A percentile compares a stretch with the other conserved stretches of the same genome.
Conservation (phyloP, 2,113 vertebrate species). For the Calidris pugnax region DNA sequence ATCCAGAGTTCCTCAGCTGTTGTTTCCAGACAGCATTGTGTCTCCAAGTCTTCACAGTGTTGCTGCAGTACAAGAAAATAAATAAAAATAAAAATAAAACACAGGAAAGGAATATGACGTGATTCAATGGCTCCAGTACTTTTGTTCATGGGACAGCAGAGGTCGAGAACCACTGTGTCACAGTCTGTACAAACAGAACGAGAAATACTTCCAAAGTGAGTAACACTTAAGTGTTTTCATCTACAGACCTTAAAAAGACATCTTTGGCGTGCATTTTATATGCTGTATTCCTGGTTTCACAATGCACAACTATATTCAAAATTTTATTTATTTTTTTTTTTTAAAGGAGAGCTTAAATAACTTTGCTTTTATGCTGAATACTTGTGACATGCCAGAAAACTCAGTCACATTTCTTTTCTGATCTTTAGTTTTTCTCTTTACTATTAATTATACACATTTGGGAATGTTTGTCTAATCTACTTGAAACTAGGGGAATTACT, state of each 20-base stretch:
- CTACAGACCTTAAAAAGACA: background rate
- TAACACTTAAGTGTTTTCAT: background rate
- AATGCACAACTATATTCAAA: background rate
- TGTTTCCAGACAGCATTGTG: background rate
- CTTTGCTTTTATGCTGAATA: background rate
- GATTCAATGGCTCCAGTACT: background rate
- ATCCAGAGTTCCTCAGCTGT: background rate
- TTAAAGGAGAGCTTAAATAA: background rate
- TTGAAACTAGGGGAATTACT: background rate
- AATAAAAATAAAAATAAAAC: background rate
- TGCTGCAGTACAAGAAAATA: background rate
- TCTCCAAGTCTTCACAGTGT: background rate
- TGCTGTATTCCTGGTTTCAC: background rate
- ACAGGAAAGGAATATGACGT: background rate
- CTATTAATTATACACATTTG: background rate
- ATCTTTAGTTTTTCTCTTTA: background rate
- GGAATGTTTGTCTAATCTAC: background rate
- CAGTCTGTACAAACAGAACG: background rate
- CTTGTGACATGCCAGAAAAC: background rate
- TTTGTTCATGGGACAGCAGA: background rate
- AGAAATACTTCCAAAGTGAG: background rate
- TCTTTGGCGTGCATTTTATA: background rate
- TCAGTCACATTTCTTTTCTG: background rate
- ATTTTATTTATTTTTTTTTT: background rate
- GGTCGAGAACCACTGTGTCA: background rate